Evolutionary conservation across 1,140 invertebrate genomes (phyloP), one percentile per base, ranked within the genome.

Genomic region (Pectinophora gossypiella): DNA sequence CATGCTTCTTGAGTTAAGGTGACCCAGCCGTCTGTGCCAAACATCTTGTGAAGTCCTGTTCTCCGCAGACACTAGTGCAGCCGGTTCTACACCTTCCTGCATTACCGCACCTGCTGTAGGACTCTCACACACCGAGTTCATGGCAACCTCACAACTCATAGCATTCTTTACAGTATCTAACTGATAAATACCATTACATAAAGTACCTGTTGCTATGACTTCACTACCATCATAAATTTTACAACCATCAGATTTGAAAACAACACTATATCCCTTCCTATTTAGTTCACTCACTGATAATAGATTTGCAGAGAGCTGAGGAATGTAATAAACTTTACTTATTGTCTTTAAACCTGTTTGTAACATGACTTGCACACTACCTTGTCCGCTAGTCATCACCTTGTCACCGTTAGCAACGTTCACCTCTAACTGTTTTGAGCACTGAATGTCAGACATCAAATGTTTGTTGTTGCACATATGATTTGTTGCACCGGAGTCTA

Each of bases 401-500:
- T 42, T 27, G 7, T 51, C 45, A 22, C 40, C 40, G 43, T 51
- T 51, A 2, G 49, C 49, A 42, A 51, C 22, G 9, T 18, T 51
- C 1, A 51, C 49, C 10, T 51, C 38, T 2, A 20, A 22, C 22
- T n/a, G 21, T 23, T 42, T 43, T n/a, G 16, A 1, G 3, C 13
- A 10, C 3, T 27, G 7, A 47, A 47, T 27, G 23, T 51, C 49
- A 42, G 10, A n/a, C 20, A 47, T 47, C n/a, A 23, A 13, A 10
- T 16, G 10, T 15, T 16, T 42, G 15, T 43, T 42, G 12, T 51
- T 42, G 21, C 36, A 51, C 60, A 62, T 59, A 27, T 59, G 60
- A 20, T 45, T 52, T 19, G 54, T 52, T 3, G 65, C 55, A 13
- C 62, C 59, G 27, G 52, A 56, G 44, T 66, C 56, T 10, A 68